phyloP scores from a whole-genome alignment of 2,113 vertebrate genomes.

The Cynocephalus volans region DNA sequence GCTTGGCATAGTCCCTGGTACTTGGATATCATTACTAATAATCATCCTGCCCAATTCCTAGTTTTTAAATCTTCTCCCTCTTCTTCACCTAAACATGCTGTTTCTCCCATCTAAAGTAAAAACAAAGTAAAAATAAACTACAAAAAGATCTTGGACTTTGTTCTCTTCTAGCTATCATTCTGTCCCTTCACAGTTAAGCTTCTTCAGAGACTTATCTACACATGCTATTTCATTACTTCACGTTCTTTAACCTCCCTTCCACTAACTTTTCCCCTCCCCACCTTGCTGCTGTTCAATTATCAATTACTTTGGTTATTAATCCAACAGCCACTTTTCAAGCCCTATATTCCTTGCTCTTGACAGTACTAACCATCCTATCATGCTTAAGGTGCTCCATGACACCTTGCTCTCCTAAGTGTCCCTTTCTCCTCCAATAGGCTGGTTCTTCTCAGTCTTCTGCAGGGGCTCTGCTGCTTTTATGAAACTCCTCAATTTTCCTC shows the following conservation, averaged over 20 bases:
- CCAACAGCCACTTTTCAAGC: background rate
- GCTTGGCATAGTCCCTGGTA: background rate
- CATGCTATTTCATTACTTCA: background rate
- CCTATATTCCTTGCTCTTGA: background rate
- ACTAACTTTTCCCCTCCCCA: background rate
- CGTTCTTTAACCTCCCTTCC: background rate
- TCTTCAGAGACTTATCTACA: background rate
- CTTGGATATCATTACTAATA: background rate
- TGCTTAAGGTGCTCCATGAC: background rate
- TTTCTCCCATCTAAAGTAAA: background rate
- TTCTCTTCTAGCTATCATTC: background rate
- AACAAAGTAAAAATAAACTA: background rate
- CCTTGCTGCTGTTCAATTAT: background rate
- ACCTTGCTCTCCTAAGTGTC: background rate
- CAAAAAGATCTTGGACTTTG: background rate
- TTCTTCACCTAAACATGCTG: background rate
- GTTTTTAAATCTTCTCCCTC: background rate
- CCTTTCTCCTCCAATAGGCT: background rate
- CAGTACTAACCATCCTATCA: background rate
- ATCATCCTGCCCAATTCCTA: background rate
- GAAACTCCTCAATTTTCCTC: background rate
- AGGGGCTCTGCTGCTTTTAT: background rate
- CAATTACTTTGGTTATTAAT: background rate
- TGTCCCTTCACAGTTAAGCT: background rate
- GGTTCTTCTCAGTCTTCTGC: background rate